phyloP scores from a whole-genome alignment of 1,140 invertebrate species.

The Odontomachus brunneus region DNA sequence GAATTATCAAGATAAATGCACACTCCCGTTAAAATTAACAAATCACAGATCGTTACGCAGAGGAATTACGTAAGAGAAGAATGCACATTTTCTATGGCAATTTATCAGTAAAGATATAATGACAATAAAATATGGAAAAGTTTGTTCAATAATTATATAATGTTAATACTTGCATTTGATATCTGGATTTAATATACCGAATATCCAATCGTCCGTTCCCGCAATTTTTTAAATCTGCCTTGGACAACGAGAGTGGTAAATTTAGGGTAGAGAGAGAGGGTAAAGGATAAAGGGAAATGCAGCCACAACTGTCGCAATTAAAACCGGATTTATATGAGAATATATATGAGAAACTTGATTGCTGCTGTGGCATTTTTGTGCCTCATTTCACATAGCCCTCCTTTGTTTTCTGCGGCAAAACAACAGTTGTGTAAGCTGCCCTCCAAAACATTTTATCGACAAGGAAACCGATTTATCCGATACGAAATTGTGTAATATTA shows the following conservation, averaged over 20 bases:
- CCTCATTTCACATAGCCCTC: background rate
- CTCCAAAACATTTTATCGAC: background rate
- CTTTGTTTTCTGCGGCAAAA: background rate
- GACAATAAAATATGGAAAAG: background rate
- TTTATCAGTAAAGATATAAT: background rate
- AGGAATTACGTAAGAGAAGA: no score
- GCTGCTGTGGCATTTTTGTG: background rate
- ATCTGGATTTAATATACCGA: constrained; percentile 4
- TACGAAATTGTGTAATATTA: no score
- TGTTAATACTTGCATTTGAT: constrained; percentile 13
- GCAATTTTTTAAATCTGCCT: background rate
- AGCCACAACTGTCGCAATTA: background rate
- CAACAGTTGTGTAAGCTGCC: background rate
- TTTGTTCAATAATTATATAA: constrained; percentile 8
- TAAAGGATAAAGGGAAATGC: no score
- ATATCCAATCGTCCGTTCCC: background rate
- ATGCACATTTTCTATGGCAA: no score
- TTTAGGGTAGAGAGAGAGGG: no score
- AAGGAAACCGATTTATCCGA: background rate
- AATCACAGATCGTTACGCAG: no score
- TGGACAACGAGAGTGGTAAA: background rate
- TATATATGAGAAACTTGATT: constrained; percentile 10
- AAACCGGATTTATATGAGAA: background rate
- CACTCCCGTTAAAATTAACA: no score
- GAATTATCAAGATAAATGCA: no score